Percentiles rank a stretch among this genome's conserved stretches.
Conservation (phyloP, 1,140 invertebrate species). For the Pomphorhynchus laevis region DNA sequence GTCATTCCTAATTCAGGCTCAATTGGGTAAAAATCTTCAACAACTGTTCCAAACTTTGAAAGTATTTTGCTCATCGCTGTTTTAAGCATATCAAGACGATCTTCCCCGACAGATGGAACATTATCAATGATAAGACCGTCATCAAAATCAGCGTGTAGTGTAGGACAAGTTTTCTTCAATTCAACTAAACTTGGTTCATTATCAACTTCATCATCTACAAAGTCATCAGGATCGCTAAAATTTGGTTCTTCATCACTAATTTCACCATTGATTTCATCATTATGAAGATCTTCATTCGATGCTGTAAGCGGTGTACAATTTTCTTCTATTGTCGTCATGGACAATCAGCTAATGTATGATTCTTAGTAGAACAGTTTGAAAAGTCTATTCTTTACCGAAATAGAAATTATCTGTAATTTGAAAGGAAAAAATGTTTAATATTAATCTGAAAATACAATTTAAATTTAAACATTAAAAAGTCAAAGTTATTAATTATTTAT, state of each 20-base stretch:
- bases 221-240: constrained; percentile 72
- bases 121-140: constrained; percentile 77
- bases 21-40: constrained; percentile 52
- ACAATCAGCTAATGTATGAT: no score
- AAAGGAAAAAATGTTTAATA: no score
- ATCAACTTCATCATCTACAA: constrained; percentile 46
- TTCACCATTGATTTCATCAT: constrained; percentile 1
- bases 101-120: constrained; percentile 55
- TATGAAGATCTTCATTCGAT: not conserved
- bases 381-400: no score
- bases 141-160: constrained; percentile 69
- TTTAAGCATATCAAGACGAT: constrained; percentile 55
- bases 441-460: no score
- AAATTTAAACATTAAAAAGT: no score
- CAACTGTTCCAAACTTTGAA: constrained; percentile 48
- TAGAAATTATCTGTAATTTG: no score
- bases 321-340: no score
- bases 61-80: constrained; percentile 63
- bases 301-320: no score
- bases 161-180: no score
- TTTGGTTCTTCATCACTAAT: constrained; percentile 39
- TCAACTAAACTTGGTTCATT: constrained; percentile 36
- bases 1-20: no score
- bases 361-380: no score
- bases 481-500: no score